Base-by-base conservation (phyloP, 1,140 invertebrate genomes). In the Drosophila paulistorum region DNA sequence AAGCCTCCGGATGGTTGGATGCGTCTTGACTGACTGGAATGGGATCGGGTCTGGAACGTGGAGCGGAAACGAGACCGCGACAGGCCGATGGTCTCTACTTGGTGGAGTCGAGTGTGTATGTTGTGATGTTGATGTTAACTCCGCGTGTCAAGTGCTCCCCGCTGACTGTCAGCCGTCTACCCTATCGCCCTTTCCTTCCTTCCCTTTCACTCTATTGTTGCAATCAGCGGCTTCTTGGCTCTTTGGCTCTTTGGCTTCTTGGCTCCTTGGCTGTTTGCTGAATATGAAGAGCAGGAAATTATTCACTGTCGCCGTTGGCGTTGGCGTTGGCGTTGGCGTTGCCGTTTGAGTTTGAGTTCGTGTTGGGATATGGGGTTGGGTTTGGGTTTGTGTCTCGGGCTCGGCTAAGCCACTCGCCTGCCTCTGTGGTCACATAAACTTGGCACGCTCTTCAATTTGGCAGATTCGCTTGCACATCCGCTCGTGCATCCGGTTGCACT, bases 401-500 rank as follows among this genome's bases (percentile, higher is more conserved):
- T 9, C 10, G 7, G 42, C 45, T 30, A 13, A 9, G 10, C 20
- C 26, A 57, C 54, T 58, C n/a, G 30, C 5, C 30, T 48, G 45
- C 45, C 45, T 51, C 17, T 51, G 45, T 51, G 57, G 57, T 59
- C 57, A 59, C 35, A 57, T 57, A 57, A 30, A 57, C 26, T 17
- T 33, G 35, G 57, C 30, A 37, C 57, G 26, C 57, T 59, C 57
- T 20, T 17, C 57, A 59, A 59, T 59, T 59, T 59, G 57, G 57
- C 33, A 59, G 57, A 59, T 59, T 17, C 57, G 57, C 35, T 59
- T 59, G 57, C 57, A 59, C 57, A 59, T 59, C 57, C 57, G 57
- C 10, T 59, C 57, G 57, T 59, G 57, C 57, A 59, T 59, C 57
- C 57, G 57, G 57, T 37, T 59, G 57, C 57, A 59, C 57, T 59